These are phyloP conservation scores for Chaetorhynchus papuensis DNA, from an alignment of 2,113 vertebrate genomes.

Conservation along the genomic window DNA sequence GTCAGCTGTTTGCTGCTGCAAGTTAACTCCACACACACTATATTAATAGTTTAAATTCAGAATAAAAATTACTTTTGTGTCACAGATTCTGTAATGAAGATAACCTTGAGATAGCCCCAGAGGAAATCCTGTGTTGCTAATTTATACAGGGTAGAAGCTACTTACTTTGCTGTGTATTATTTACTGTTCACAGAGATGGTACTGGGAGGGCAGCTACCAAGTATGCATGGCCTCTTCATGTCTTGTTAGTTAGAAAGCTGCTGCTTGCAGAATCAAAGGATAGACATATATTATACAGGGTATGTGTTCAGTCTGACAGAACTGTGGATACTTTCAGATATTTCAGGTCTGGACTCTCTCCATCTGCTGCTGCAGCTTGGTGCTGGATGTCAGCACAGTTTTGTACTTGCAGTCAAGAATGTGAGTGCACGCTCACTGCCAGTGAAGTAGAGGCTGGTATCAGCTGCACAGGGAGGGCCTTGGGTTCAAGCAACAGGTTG, in stretches of 20 bases:
- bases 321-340: neutral
- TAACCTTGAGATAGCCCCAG: neutral
- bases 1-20: neutral
- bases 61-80: neutral
- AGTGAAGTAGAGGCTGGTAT: neutral
- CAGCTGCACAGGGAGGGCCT: neutral
- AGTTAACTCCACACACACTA: accelerated
- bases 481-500: neutral
- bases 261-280: neutral
- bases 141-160: neutral
- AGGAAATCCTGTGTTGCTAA: neutral
- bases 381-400: neutral
- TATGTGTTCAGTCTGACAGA: neutral
- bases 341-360: neutral
- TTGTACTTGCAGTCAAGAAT: neutral
- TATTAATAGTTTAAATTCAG: neutral
- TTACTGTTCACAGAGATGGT: neutral
- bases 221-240: accelerated
- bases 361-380: neutral
- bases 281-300: accelerated
- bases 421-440: accelerated
- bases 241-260: neutral
- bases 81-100: accelerated
- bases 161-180: neutral
- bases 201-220: neutral